These are phyloP conservation scores for Ceratitis capitata DNA, from an alignment of 1,140 invertebrate genomes.

Conservation along the genomic window DNA sequence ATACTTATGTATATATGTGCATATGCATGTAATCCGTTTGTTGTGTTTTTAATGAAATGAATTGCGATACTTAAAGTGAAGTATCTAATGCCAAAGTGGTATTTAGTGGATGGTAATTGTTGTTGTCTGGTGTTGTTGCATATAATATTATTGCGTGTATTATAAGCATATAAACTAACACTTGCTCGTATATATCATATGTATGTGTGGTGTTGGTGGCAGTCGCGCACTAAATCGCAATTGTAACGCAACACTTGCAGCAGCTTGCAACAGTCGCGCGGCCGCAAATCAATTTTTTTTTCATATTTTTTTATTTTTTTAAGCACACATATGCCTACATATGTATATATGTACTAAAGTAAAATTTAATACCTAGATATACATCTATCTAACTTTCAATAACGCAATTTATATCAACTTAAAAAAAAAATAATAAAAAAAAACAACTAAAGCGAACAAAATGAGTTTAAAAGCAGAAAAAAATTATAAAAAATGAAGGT, in stretches of 20 bases:
- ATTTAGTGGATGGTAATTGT: slow-evolving; percentile 29
- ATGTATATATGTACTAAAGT: neutral
- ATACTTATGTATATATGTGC: neutral
- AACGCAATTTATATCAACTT: neutral
- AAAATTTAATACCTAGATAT: neutral
- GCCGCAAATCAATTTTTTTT: neutral
- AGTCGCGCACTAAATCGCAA: slow-evolving; percentile 42
- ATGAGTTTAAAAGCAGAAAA: neutral
- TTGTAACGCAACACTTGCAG: slow-evolving; percentile 40
- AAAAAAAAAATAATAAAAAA: neutral
- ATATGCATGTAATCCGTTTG: neutral
- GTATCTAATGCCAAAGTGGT: slow-evolving; percentile 30
- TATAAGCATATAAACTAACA: neutral
- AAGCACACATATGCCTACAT: neutral
- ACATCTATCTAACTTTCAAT: neutral
- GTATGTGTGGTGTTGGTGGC: neutral
- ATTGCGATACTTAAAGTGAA: slow-evolving; percentile 25
- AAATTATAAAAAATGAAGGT: neutral
- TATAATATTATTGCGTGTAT: slow-evolving; percentile 21
- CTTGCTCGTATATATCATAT: neutral
- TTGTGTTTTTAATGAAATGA: slow-evolving; percentile 6
- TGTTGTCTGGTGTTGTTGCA: slow-evolving; percentile 13
- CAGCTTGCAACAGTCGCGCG: neutral
- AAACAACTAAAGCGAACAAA: neutral
- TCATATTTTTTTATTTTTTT: neutral